Conservation (phyloP, 2,797 vertebrate species). For the Manis pentadactyla region DNA sequence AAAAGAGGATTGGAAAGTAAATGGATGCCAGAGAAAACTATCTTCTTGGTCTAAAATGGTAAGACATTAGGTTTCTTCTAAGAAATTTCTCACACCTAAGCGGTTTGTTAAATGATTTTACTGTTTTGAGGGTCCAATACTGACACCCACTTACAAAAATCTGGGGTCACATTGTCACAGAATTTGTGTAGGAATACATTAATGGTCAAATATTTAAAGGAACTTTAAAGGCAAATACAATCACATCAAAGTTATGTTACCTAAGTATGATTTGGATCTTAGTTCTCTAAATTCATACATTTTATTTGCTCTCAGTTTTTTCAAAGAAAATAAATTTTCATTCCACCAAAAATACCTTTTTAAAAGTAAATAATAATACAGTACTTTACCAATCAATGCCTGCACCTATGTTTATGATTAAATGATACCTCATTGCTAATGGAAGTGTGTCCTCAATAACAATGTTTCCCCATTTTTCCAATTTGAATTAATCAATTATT, state of each 20-base stretch:
- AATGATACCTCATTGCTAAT: not conserved
- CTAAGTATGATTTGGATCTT: not conserved
- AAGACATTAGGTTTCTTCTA: not conserved
- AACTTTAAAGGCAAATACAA: slow-evolving; percentile 51
- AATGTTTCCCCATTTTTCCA: not conserved
- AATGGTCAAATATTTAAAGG: not conserved
- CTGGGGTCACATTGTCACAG: not conserved
- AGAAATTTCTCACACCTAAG: not conserved
- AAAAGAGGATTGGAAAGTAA: slow-evolving; percentile 8
- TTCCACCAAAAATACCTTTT: slow-evolving; percentile 10
- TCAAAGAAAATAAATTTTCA: slow-evolving; percentile 8
- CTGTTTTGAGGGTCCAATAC: not conserved
- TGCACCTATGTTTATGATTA: not conserved
- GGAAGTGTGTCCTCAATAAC: not conserved
- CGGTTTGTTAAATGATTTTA: slow-evolving; percentile 15
- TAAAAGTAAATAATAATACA: not conserved
- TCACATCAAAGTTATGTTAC: not conserved
- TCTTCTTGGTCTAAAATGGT: not conserved
- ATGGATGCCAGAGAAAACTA: not conserved
- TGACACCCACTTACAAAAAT: not conserved
- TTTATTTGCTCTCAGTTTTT: slow-evolving; percentile 8
- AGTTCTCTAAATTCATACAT: not conserved
- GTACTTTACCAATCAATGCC: not conserved
- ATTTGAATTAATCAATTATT: not conserved
- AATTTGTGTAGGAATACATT: not conserved